Percentiles rank a stretch among this genome's conserved stretches.
These are phyloP conservation scores for Wiebesia pumilae DNA, from an alignment of 1,140 invertebrate species.

Conservation along the genomic window DNA sequence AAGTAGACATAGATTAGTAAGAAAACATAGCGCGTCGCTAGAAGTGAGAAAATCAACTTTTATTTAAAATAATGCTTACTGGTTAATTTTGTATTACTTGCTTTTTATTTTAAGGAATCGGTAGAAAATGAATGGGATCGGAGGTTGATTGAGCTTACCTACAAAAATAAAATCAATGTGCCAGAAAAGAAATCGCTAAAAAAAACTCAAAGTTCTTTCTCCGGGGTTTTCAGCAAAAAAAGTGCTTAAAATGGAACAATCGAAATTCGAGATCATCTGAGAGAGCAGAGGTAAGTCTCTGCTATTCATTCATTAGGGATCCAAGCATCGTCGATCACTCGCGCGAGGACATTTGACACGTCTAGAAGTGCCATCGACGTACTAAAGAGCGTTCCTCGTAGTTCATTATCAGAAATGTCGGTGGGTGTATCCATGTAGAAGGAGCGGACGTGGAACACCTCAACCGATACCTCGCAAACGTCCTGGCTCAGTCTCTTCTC, in stretches of 20 bases:
- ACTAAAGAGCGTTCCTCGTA: conserved; percentile 22
- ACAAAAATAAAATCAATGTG: no score
- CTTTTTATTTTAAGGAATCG: no score
- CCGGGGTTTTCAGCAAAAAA: no score
- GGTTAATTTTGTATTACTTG: no score
- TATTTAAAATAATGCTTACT: background rate
- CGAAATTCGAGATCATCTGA: no score
- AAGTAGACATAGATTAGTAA: background rate
- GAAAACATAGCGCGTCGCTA: background rate
- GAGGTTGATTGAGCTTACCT: no score
- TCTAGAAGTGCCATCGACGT: background rate
- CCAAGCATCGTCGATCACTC: conserved; percentile 30
- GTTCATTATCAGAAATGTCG: background rate
- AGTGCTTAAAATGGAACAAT: no score
- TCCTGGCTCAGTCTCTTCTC: background rate
- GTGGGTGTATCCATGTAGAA: no score
- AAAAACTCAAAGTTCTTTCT: no score
- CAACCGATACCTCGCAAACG: conserved; percentile 40
- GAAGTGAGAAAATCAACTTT: background rate
- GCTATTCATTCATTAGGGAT: conserved; percentile 35
- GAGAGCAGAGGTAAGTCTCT: no score
- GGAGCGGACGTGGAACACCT: conserved; percentile 36
- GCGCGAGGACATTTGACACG: background rate
- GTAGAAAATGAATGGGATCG: no score
- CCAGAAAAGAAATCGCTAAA: no score